phyloP scores from a whole-genome alignment of 2,888 invertebrate species.

The Cataglyphis albicans region DNA sequence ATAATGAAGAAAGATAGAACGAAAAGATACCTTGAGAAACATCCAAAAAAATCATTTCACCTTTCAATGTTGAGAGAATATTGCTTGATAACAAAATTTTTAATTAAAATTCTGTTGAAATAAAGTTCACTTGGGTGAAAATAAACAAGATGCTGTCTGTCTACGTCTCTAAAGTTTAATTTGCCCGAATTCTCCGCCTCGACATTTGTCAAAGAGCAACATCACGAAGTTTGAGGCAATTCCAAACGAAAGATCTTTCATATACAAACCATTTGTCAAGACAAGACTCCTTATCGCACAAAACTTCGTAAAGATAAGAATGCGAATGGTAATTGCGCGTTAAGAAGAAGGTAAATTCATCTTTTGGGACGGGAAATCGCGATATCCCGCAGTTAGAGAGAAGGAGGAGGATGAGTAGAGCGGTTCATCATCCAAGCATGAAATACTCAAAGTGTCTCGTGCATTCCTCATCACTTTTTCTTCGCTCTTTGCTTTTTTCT shows the following conservation, averaged over 20 bases:
- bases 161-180: conserved; percentile 32
- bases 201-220: conserved; percentile 52
- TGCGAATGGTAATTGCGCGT: conserved; percentile 28
- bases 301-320: conserved; percentile 28
- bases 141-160: conserved; percentile 27
- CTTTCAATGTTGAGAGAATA: not conserved
- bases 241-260: conserved; percentile 1
- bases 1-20: not conserved
- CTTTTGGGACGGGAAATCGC: conserved; percentile 33
- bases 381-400: conserved; percentile 55
- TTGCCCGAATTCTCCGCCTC: conserved; percentile 33
- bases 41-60: conserved; percentile 16
- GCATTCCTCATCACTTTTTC: conserved; percentile 13
- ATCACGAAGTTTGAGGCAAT: conserved; percentile 33
- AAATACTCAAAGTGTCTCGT: conserved; percentile 61
- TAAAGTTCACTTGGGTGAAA: conserved; percentile 18
- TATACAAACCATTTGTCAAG: conserved; percentile 36
- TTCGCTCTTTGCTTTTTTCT: conserved; percentile 38
- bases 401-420: conserved; percentile 46
- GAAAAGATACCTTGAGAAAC: not conserved
- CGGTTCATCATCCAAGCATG: conserved; percentile 51
- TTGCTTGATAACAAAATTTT: not conserved
- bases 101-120: conserved; percentile 31
- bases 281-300: conserved; percentile 31
- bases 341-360: conserved; percentile 25